These are phyloP conservation scores for Oxyura jamaicensis DNA, from an alignment of 2,113 vertebrate species.

Conservation along the genomic window DNA sequence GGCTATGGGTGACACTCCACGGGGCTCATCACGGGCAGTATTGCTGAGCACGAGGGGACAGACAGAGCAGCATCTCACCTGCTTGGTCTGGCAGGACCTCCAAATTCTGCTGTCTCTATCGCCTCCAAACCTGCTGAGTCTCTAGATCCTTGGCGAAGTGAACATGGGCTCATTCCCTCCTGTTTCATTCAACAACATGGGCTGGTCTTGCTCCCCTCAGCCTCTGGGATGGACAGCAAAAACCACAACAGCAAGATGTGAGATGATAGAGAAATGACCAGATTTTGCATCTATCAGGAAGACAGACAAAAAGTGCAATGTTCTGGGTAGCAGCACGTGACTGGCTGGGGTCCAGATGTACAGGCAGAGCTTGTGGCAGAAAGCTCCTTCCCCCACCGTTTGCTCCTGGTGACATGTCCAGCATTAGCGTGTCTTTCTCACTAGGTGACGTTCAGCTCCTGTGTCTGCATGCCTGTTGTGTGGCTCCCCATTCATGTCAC, in stretches of 20 bases:
- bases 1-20: neutral
- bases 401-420: rapidly evolving
- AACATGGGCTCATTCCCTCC: neutral
- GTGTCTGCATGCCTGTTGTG: neutral
- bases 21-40: rapidly evolving
- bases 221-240: neutral
- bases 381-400: neutral
- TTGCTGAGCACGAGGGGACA: neutral
- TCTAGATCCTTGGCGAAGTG: neutral
- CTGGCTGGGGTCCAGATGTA: neutral
- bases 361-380: neutral
- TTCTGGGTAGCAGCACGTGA: neutral
- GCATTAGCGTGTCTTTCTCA: neutral
- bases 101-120: neutral
- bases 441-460: neutral
- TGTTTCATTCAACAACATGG: neutral
- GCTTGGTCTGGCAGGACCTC: neutral
- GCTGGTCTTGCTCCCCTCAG: neutral
- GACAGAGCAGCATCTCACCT: rapidly evolving
- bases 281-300: neutral
- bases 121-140: neutral
- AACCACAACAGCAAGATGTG: neutral
- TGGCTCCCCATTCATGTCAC: neutral
- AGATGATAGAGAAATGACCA: neutral
- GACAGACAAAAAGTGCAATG: neutral